These are phyloP conservation scores for Podarcis cretensis DNA, from an alignment of 2,113 vertebrate genomes.

Conservation along the genomic window DNA sequence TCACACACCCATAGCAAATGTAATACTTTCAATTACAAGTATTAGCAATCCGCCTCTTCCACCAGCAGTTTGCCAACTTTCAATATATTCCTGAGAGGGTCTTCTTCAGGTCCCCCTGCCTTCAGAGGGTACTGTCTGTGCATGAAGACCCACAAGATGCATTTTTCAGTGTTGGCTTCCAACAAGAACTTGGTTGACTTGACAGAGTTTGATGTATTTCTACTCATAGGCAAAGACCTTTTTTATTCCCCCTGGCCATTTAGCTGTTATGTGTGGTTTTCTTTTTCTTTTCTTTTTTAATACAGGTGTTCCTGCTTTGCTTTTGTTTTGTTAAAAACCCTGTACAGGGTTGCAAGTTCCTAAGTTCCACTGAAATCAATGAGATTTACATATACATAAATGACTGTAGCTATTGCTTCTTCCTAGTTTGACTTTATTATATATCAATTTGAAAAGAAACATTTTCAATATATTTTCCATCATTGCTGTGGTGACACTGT, in stretches of 20 bases:
- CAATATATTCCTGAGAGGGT: background rate
- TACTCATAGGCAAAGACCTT: background rate
- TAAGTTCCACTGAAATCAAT: background rate
- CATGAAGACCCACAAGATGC: background rate
- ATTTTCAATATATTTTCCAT: constrained; percentile 12
- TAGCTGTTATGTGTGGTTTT: background rate
- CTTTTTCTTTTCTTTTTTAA: no score
- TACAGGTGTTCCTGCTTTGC: no score
- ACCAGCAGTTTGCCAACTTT: background rate
- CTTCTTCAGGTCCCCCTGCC: background rate
- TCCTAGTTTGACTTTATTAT: constrained; percentile 9
- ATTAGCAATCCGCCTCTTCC: background rate
- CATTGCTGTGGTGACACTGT: background rate
- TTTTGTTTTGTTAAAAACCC: no score
- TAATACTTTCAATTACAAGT: background rate
- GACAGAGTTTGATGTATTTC: background rate
- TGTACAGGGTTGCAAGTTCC: background rate
- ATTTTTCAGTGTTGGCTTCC: background rate
- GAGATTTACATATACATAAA: background rate
- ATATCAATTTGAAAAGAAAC: constrained; percentile 27
- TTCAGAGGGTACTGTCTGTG: background rate
- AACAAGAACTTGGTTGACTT: background rate
- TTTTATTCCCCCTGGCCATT: background rate
- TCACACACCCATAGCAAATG: background rate
- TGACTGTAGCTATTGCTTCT: background rate